Evolutionary conservation across 2,888 invertebrate species (phyloP).

Genomic region (Philopedon plagiatum): DNA sequence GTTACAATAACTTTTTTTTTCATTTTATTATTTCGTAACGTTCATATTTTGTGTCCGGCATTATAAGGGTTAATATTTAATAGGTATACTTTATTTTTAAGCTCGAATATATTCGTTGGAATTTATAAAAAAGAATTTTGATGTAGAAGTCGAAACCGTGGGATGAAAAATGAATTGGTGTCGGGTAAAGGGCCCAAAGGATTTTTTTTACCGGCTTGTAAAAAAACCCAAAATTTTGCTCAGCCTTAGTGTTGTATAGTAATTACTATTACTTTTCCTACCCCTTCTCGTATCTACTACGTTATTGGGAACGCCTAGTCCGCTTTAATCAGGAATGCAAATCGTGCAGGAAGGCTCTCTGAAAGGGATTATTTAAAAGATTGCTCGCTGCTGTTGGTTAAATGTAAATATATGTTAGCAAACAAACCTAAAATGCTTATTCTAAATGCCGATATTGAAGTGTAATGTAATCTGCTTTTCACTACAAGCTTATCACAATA

Average conservation of each 20-base stretch:
- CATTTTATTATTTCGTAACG: not conserved
- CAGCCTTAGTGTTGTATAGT: not conserved
- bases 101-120: too few relatives aligned
- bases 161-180: too few relatives aligned
- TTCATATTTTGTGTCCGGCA: not conserved
- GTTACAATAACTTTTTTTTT: slow-evolving; percentile 8
- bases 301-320: slow-evolving; percentile 12
- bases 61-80: too few relatives aligned
- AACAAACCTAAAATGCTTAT: not conserved
- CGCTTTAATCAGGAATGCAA: slow-evolving; percentile 12
- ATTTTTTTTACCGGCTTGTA: too few relatives aligned
- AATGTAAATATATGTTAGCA: not conserved
- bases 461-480: not conserved
- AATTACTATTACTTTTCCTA: not conserved
- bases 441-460: not conserved
- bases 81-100: too few relatives aligned
- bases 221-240: too few relatives aligned
- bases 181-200: too few relatives aligned
- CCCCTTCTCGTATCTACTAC: slow-evolving; percentile 1
- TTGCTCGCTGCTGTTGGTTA: not conserved
- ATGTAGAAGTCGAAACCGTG: too few relatives aligned
- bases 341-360: not conserved
- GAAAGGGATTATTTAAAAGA: slow-evolving; percentile 7
- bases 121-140: too few relatives aligned
- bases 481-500: too few relatives aligned